Base-by-base conservation (phyloP, 2,888 invertebrate genomes). In the Nemoura dubitans region DNA sequence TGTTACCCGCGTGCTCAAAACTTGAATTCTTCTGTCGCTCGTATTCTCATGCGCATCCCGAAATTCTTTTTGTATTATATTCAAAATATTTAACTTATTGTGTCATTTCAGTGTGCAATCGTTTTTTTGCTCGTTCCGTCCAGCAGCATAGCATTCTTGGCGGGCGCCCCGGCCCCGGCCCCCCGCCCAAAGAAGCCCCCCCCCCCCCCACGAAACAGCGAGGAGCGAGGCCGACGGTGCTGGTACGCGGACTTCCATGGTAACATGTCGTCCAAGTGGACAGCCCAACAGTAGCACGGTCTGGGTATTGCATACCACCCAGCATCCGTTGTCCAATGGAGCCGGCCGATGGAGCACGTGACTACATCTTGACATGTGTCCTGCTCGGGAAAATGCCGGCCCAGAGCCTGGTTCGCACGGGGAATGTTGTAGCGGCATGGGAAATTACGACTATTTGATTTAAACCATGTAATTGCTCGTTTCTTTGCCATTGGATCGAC, bases 221-320 rank as follows among this genome's bases (percentile, higher is more conserved):
- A n/a, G 26, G 27, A 78, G 25, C 0, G 1, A 16, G 10, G 78
- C 6, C 78, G 27, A 21, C 3, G 26, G 27, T 26, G 28, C 28
- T 10, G 78, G 28, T 78, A 28, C 36, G 3, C 36, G 36, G 36
- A 36, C 5, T 36, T 36, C 36, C n/a, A n/a, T 36, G 36, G 36
- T 78, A 27, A 27, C 78, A 27, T 78, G 78, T 78, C 14, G 6
- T 29, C 27, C 29, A n/a, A 0, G 30, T 30, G 28, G 84, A 76
- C 84, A 84, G 76, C 76, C 59, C 84, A 84, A 84, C 83, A 83
- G 83, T 36, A 83, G 83, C 83, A 14, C 3, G 25, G 83, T 83
- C 43, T 27, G 26, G 59, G 76, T 28, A 59, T 84, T 84, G 84
- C 84, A 84, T 84, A 84, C 84, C 84, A 84, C 84, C 84, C 84